Percentiles rank a stretch among this genome's conserved stretches.
Evolutionary conservation across 2,797 vertebrate genomes (phyloP).

Genomic region (Heterohyrax brucei): DNA sequence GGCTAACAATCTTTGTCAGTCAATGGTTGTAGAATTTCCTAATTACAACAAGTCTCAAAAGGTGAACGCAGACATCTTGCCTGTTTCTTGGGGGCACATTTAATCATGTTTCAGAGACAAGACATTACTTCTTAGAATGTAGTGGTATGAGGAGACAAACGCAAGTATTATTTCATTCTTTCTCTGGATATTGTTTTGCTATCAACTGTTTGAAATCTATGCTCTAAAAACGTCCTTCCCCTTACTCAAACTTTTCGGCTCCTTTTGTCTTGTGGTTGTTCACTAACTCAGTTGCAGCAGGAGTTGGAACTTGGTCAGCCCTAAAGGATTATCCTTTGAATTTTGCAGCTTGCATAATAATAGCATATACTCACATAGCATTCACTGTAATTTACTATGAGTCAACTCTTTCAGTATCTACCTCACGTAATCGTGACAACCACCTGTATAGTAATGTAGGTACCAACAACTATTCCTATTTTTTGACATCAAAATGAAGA

Average conservation of each 20-base stretch:
- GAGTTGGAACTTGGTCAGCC: conserved; percentile 1
- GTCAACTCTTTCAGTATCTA: background rate
- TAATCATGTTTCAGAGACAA: background rate
- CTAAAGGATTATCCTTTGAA: conserved; percentile 17
- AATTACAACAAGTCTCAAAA: background rate
- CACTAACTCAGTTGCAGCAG: conserved; percentile 20
- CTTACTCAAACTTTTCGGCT: background rate
- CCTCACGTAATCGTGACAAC: background rate
- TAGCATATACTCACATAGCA: background rate
- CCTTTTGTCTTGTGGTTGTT: background rate
- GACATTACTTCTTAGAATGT: background rate
- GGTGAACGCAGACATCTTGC: background rate
- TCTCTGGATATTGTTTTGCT: conserved; percentile 27
- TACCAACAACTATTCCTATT: background rate
- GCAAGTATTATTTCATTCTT: background rate
- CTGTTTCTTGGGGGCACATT: background rate
- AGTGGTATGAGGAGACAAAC: background rate
- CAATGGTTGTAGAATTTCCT: background rate
- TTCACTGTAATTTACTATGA: background rate
- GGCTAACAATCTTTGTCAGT: background rate
- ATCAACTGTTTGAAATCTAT: background rate
- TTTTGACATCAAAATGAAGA: background rate
- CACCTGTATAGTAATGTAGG: background rate
- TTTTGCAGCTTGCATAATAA: background rate
- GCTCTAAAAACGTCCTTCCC: conserved; percentile 3